Base-by-base conservation (phyloP, 1,140 invertebrate species). In the Stegodyphus mimosarum region DNA sequence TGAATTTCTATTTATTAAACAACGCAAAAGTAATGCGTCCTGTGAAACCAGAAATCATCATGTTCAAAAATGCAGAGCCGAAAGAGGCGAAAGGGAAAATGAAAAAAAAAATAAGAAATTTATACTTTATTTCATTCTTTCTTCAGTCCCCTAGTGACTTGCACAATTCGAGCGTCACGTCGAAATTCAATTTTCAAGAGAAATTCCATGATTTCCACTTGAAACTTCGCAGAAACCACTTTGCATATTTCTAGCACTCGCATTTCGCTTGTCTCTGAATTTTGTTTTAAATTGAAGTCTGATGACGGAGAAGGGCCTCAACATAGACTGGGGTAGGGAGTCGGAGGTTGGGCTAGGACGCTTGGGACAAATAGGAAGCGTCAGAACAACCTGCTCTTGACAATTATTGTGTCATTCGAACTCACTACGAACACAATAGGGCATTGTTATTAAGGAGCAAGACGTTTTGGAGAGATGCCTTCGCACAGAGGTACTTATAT, bases 241-340 rank as follows among this genome's bases (percentile, higher is more conserved):
- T 83, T 83, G 80, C 80, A 83, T 83, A 83, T 83, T 83, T 60
- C 72, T 17, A 72, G 52, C 63, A 67, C 33, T 9, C 48, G 53
- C 15, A 33, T 33, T 33, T 33, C 33, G 1, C 33, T 3, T 33
- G 55, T 74, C 71, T 67, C 33, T 49, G 71, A 83, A 83, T 83
- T 83, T 83, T 83, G 80, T 83, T 83, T 83, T 83, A 83, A 83
- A 83, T 83, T 83, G 70, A 83, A 83, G 80, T 67, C 71, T 83
- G 80, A 83, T 83, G 80, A 74, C 60, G 71, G 78, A 66, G 71
- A 83, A 55, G 71, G 71, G 48, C 70, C 80, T 83, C 52, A 73
- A 81, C 55, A 60, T 60, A 60, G 1, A 33, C 33, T 60, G 55
- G 55, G 15, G 15, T 60, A 60, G 5, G 55, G 55, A 60, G 55